phyloP scores from a whole-genome alignment of 1,140 invertebrate species.

The Drosophila hydei region DNA sequence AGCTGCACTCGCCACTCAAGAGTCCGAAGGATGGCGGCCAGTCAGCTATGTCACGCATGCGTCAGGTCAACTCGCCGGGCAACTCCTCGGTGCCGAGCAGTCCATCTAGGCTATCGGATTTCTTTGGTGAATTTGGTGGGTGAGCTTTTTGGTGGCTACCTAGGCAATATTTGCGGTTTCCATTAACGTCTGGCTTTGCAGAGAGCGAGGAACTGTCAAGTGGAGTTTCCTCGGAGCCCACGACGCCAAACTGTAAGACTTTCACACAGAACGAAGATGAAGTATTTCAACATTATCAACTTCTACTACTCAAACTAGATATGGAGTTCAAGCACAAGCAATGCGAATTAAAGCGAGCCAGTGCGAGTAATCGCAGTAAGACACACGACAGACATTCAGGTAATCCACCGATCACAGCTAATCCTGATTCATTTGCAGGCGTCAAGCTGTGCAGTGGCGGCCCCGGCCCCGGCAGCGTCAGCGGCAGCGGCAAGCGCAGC shows the following conservation, averaged over 20 bases:
- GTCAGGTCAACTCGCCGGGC: constrained; percentile 64
- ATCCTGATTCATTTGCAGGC: constrained; percentile 25
- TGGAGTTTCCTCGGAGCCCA: constrained; percentile 80
- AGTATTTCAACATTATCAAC: constrained; percentile 86
- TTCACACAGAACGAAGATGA: constrained; percentile 84
- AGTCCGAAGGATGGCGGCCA: constrained; percentile 72
- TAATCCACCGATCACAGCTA: constrained; percentile 5
- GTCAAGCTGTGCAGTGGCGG: constrained; percentile 54
- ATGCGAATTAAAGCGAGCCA: constrained; percentile 87
- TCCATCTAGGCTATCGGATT: constrained; percentile 87
- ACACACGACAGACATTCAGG: neutral
- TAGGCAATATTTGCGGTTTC: neutral
- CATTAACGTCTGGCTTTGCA: constrained; percentile 29
- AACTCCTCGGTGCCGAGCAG: constrained; percentile 88
- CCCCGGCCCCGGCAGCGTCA: constrained; percentile 74
- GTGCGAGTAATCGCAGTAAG: constrained; percentile 66
- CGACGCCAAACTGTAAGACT: constrained; percentile 75
- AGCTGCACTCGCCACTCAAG: constrained; percentile 69
- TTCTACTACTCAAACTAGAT: constrained; percentile 88
- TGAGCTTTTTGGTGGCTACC: neutral
- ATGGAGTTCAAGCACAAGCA: constrained; percentile 90
- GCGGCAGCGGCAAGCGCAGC: constrained; percentile 72
- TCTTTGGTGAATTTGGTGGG: constrained; percentile 84
- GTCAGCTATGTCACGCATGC: constrained; percentile 51
- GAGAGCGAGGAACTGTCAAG: constrained; percentile 83